Base-by-base conservation (phyloP, 2,113 vertebrate genomes). In the Opisthocomus hoazin region DNA sequence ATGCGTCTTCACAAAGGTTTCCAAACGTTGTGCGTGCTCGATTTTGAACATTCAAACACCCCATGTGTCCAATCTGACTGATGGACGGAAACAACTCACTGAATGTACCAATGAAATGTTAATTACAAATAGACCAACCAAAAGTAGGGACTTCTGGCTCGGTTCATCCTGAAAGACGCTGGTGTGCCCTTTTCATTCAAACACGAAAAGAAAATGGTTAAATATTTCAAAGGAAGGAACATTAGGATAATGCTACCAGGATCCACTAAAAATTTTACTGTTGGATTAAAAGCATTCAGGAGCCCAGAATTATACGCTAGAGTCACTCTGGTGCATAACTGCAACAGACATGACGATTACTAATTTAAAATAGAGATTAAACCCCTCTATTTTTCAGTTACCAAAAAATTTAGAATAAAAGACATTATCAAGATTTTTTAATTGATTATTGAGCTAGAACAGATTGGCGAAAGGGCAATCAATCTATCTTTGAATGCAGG, bases 11-110 rank as follows among this genome's bases (percentile, higher is more conserved):
- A 43, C 37, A 60, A 34, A 63, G 51, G 8, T 29, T 45, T 48
- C 29, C 70, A 45, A 56, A 41, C 3, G 2, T 18, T 36, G 17
- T 6, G 11, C 9, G 1, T 6, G 6, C n/a, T 37, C 3, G 0
- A 34, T 37, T 69, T 27, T 46, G 21, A 71, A 60, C 7, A 3
- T n/a, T 46, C 29, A 30, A 17, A 5, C 39, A 27, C 8, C 27
- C 13, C 36, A 21, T 6, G 24, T 17, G 17, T 29, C 58, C 84
- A 57, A 4, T 16, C 54, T 12, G 53, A 51, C 30, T 12, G 26
- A 70, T 1, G 27, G 7, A 39, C 23, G 81, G 20, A 71, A 93
- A 70, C 17, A 43, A 73, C 45, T 73, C 65, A 30, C 23, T 48
- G 4, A 58, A 68, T 12, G 20, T 22, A 26, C 43, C 48, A 51